A percentile compares a stretch with the other conserved stretches of the same genome.
Evolutionary conservation across 1,140 invertebrate species (phyloP).

Genomic region (Ceratitis capitata): DNA sequence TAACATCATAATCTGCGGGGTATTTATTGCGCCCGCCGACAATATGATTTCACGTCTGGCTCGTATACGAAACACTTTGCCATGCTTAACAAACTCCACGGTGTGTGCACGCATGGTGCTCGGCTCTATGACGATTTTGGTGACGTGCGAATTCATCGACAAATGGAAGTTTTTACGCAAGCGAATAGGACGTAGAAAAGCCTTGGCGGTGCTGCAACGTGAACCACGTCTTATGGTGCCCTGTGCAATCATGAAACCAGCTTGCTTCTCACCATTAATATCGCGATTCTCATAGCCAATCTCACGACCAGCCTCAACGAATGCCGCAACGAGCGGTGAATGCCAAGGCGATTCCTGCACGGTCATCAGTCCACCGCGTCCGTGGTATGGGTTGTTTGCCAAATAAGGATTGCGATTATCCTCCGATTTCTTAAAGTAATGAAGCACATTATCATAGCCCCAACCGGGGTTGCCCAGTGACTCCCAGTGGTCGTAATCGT

Average conservation of each 20-base stretch:
- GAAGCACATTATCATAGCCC: conserved; percentile 87
- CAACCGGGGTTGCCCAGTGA: conserved; percentile 85
- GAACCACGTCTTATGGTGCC: conserved; percentile 87
- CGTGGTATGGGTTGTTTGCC: conserved; percentile 76
- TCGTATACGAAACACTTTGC: conserved; percentile 72
- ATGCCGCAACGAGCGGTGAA: conserved; percentile 81
- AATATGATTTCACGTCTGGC: conserved; percentile 82
- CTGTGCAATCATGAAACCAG: conserved; percentile 89
- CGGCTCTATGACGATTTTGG: conserved; percentile 77
- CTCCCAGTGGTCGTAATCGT: conserved; percentile 93
- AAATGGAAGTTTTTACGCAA: conserved; percentile 82
- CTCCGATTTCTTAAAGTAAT: conserved; percentile 92
- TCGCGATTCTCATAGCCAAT: conserved; percentile 88
- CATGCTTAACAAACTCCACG: conserved; percentile 79
- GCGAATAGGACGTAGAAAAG: conserved; percentile 83
- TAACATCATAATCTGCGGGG: conserved; percentile 85
- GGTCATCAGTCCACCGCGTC: conserved; percentile 79
- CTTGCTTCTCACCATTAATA: conserved; percentile 84
- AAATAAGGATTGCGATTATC: conserved; percentile 87
- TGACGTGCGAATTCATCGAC: conserved; percentile 80
- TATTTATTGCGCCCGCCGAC: conserved; percentile 82
- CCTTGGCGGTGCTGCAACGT: conserved; percentile 90
- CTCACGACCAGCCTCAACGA: conserved; percentile 86
- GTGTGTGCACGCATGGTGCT: conserved; percentile 76
- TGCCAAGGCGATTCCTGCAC: conserved; percentile 87